Evolutionary conservation across 2,113 vertebrate species (phyloP), one percentile per base, ranked within the genome.

Genomic region (Hassar affinis): DNA sequence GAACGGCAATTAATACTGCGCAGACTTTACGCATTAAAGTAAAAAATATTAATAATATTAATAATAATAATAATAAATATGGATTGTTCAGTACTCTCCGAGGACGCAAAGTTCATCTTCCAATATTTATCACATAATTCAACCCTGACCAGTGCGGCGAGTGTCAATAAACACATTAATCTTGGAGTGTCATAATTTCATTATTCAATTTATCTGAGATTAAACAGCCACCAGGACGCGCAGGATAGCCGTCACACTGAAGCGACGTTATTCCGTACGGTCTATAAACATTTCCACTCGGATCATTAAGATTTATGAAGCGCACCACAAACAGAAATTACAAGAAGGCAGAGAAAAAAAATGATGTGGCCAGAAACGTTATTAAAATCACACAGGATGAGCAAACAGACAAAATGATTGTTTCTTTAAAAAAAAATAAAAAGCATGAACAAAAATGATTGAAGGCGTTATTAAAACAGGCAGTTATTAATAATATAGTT

Each of bases 281-380:
- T 33, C 62, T 56, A 75, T 68, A 54, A 76, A 83, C 59, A 71
- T 76, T 78, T 72, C 51, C 77, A 69, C 35, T 27, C 47, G 74
- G 79, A 78, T 78, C 68, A 87, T 85, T 77, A 80, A 83, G 81
- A 87, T 87, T 85, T 85, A 83, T 80, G 57, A 78, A 75, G 20
- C 64, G 72, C 81, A 38, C 51, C 66, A 69, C 54, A 85, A 85
- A 82, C 82, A 78, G 35, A 84, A 84, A 83, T 83, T 83, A 77
- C 72, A 68, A 30, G 49, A 54, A 57, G 3, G 25, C 9, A 12
- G 6, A 38, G 30, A 10, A n/a, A 0, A 27, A 22, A 69, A 49
- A 54, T 27, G n/a, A 33, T 42, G 30, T 52, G 30, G 10, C 22
- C 25, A 76, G 59, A 33, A 77, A 83, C 30, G 38, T 64, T 27